Percentiles rank a stretch among this genome's conserved stretches.
These are phyloP conservation scores for Hedya salicella DNA, from an alignment of 2,888 invertebrate genomes.

Conservation along the genomic window DNA sequence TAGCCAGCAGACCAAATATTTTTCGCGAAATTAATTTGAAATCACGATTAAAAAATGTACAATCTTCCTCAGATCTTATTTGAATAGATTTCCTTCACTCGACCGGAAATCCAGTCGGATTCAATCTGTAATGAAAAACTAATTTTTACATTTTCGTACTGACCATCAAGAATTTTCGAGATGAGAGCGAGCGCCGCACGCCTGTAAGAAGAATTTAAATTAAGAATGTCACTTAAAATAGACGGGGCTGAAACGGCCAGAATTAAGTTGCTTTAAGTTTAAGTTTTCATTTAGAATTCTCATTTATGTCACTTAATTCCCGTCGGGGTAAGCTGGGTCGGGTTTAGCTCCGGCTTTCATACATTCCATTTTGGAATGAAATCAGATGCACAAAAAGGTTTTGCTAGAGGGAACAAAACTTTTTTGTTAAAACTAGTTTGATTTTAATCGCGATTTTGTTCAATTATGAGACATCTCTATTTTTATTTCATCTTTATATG, in stretches of 20 bases:
- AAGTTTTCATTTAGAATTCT: constrained; percentile 42
- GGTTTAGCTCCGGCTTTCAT: constrained; percentile 26
- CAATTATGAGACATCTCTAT: too few species aligned
- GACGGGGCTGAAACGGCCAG: constrained; percentile 7
- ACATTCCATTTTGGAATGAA: constrained; percentile 15
- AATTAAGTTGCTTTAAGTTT: constrained; percentile 31
- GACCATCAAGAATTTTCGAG: constrained; percentile 4
- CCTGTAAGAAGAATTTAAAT: constrained; percentile 29
- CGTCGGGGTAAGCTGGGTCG: constrained; percentile 16
- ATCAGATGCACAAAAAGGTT: constrained; percentile 2
- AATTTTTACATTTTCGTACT: not conserved
- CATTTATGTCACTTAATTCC: constrained; percentile 35
- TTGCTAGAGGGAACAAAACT: not conserved
- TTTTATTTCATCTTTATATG: too few species aligned
- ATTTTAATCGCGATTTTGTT: too few species aligned
- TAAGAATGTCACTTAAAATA: constrained; percentile 31
- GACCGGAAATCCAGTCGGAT: not conserved
- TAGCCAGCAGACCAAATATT: too few species aligned
- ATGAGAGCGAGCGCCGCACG: not conserved
- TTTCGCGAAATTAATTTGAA: too few species aligned
- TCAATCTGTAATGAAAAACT: not conserved
- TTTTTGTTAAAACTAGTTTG: not conserved
- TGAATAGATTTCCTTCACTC: not conserved
- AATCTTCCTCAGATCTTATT: too few species aligned
- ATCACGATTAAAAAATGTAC: too few species aligned